These are phyloP conservation scores for Apodemus sylvaticus DNA, from an alignment of 2,113 vertebrate species.

Conservation along the genomic window DNA sequence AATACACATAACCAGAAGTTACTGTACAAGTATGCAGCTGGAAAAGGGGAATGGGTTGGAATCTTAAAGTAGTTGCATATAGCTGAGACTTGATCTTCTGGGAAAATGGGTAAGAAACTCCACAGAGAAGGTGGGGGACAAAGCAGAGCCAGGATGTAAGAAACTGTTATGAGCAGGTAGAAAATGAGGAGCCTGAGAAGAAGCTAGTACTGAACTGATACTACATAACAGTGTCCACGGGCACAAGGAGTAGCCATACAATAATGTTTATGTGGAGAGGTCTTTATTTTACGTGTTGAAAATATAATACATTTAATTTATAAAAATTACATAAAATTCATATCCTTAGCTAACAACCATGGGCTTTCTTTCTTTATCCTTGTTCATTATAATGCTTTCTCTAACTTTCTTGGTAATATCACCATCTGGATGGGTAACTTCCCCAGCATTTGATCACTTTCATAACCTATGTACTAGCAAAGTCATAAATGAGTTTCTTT, in stretches of 20 bases:
- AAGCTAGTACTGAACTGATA: neutral
- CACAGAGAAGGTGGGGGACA: neutral
- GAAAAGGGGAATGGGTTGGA: neutral
- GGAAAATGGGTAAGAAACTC: neutral
- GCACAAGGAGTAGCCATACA: neutral
- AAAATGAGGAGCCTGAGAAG: neutral
- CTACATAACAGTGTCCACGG: neutral
- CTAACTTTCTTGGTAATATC: neutral
- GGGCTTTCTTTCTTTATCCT: neutral
- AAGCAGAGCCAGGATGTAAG: neutral
- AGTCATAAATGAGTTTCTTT: neutral
- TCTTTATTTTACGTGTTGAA: neutral
- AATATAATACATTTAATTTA: constrained; percentile 1
- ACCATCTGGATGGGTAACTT: neutral
- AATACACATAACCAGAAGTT: neutral
- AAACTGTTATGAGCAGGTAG: neutral
- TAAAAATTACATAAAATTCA: constrained; percentile 2
- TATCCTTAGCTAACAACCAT: neutral
- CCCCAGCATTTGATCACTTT: neutral
- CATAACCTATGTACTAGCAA: neutral
- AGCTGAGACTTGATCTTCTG: neutral
- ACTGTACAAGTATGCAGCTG: neutral
- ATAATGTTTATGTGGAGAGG: neutral
- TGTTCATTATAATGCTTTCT: neutral
- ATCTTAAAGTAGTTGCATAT: neutral